Percentiles rank a stretch among this genome's conserved stretches.
phyloP scores from a whole-genome alignment of 2,113 vertebrate species.

The Lipophrys pholis region DNA sequence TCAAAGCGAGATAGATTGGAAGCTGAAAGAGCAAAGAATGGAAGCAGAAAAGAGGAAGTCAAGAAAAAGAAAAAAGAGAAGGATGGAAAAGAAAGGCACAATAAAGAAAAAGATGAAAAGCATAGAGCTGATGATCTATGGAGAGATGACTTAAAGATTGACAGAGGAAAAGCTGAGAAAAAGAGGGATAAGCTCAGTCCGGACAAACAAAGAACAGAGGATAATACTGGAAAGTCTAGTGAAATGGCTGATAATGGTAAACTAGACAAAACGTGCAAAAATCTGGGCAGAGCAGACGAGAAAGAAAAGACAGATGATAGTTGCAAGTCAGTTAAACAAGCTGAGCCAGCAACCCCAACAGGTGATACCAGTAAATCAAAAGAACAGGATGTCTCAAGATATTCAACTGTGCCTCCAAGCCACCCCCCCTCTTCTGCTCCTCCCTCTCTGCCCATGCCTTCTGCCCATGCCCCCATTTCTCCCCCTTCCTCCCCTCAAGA shows the following conservation, averaged over 20 bases:
- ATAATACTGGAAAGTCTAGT: conserved; percentile 41
- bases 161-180: conserved; percentile 62
- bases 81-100: conserved; percentile 60
- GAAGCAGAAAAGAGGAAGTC: conserved; percentile 53
- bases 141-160: conserved; percentile 50
- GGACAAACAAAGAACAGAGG: conserved; percentile 53
- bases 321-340: conserved; percentile 60
- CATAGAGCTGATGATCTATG: conserved; percentile 43
- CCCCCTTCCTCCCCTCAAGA: conserved; percentile 64
- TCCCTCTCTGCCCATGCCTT: conserved; percentile 44
- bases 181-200: conserved; percentile 56
- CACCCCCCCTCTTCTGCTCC: conserved; percentile 55
- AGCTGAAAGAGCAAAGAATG: conserved; percentile 48
- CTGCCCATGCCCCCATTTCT: conserved; percentile 50
- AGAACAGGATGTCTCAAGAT: conserved; percentile 69
- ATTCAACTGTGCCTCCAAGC: conserved; percentile 60
- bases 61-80: conserved; percentile 75
- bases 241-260: conserved; percentile 47
- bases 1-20: conserved; percentile 56
- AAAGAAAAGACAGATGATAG: conserved; percentile 51
- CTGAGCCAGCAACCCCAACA: conserved; percentile 60
- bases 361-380: conserved; percentile 74
- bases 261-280: conserved; percentile 57
- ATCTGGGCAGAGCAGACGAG: conserved; percentile 46
- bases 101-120: conserved; percentile 61